Base-by-base conservation (phyloP, 2,888 invertebrate species). In the Tipula lateralis region DNA sequence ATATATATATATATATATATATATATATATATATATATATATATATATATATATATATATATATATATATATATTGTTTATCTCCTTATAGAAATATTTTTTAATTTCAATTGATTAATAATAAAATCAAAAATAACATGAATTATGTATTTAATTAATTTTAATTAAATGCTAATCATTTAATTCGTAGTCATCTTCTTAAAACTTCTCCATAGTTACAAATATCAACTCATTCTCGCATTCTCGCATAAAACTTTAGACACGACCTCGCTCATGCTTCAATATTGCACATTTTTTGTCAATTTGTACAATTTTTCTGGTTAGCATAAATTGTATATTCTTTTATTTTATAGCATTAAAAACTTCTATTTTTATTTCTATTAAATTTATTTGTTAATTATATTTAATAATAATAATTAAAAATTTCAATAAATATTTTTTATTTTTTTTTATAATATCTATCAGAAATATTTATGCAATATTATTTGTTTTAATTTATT, bases 401-500 rank as follows among this genome's bases (percentile, higher is more conserved):
- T 24, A 66, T 66, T 66, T 66, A 66, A 66, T 66, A 66, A 66
- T 66, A 66, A 66, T 66, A 66, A 66, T 66, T 66, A 66, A 66
- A 66, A 66, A 66, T 66, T 66, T 66, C 66, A 66, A 66, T 66
- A 66, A 66, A 66, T 66, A 66, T 66, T 24, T 66, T 66, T 9
- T 66, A 24, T 24, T 19, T 66, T 66, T 24, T 2, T 66, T 66
- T 7, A 13, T 1, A 82, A 82, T 82, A 30, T 82, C 82, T 82
- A 82, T 82, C 29, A 30, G 29, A 82, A 32, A 82, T 82, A 66
- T 82, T 82, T 82, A 82, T 82, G 82, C 82, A 66, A 66, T 82
- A 7, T n/a, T 29, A 30, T 82, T 82, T 82, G 82, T 82, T 82
- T 32, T 82, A 30, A 30, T 16, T 82, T 30, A 82, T 30, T 30